Percentiles rank a stretch among this genome's conserved stretches.
Evolutionary conservation across 2,113 vertebrate genomes (phyloP).

Genomic region (Neogale vison): DNA sequence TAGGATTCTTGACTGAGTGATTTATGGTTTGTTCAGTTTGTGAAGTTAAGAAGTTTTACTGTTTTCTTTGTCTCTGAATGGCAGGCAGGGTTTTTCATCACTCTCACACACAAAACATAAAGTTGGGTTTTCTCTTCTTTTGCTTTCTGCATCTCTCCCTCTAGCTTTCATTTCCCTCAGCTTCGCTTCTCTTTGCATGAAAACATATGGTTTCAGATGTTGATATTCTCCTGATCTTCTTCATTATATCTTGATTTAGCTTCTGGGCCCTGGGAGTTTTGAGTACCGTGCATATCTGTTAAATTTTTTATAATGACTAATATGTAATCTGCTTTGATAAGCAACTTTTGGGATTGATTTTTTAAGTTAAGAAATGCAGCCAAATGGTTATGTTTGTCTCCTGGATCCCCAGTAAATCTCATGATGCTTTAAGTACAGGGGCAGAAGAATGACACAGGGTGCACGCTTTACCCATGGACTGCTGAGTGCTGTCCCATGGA

Average conservation of each 20-base stretch:
- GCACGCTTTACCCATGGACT: background rate
- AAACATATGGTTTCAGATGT: background rate
- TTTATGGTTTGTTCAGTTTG: background rate
- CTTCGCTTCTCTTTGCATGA: background rate
- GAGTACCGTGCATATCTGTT: background rate
- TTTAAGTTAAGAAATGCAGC: background rate
- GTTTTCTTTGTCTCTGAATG: background rate
- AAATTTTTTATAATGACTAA: background rate
- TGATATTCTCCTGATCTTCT: background rate
- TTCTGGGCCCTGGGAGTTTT: background rate
- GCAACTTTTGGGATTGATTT: background rate
- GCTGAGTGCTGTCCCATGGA: background rate
- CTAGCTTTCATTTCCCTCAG: background rate
- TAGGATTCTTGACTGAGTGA: background rate
- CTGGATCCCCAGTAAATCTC: background rate
- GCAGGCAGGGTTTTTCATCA: background rate
- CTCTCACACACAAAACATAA: background rate
- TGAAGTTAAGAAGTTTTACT: background rate
- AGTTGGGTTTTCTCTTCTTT: background rate
- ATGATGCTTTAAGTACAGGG: background rate
- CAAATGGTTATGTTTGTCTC: background rate
- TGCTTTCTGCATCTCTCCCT: background rate
- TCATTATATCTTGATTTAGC: background rate
- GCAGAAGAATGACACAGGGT: background rate
- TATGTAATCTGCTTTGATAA: background rate